Percentiles rank a stretch among this genome's conserved stretches.
Evolutionary conservation across 2,797 vertebrate species (phyloP).

Genomic region (Choloepus didactylus): DNA sequence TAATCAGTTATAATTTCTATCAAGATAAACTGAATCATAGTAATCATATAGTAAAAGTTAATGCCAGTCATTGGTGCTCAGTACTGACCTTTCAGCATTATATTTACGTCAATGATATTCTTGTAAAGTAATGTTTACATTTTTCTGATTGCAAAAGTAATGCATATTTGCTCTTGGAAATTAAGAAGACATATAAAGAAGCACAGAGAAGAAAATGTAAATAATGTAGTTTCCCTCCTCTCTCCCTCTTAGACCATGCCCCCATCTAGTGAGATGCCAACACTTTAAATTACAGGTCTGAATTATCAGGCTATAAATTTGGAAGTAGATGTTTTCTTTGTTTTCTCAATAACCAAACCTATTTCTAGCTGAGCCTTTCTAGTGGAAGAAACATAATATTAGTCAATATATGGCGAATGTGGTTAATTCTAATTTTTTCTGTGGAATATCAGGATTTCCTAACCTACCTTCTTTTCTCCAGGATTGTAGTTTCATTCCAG

Average conservation of each 20-base stretch:
- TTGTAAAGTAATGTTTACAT: conserved; percentile 3
- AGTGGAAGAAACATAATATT: not conserved
- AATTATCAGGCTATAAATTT: not conserved
- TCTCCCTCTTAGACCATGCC: not conserved
- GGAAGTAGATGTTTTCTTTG: conserved; percentile 16
- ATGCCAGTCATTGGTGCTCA: not conserved
- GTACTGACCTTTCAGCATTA: not conserved
- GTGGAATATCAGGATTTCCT: conserved; percentile 14
- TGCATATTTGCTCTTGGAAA: not conserved
- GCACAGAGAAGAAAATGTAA: not conserved
- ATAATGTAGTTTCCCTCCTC: not conserved
- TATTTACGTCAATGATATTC: not conserved
- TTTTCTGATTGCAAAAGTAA: conserved; percentile 49
- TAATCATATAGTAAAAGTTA: not conserved
- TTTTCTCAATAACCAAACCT: conserved; percentile 3
- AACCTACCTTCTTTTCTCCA: not conserved
- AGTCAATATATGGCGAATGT: not conserved
- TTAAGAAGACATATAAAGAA: not conserved
- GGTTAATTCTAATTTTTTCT: conserved; percentile 31
- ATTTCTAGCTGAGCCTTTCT: not conserved
- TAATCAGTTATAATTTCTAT: not conserved
- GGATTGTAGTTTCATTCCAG: not conserved
- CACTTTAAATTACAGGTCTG: not conserved
- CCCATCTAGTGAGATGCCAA: not conserved
- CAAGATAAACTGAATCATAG: not conserved